phyloP scores from a whole-genome alignment of 2,113 vertebrate genomes.

The Mobula birostris region DNA sequence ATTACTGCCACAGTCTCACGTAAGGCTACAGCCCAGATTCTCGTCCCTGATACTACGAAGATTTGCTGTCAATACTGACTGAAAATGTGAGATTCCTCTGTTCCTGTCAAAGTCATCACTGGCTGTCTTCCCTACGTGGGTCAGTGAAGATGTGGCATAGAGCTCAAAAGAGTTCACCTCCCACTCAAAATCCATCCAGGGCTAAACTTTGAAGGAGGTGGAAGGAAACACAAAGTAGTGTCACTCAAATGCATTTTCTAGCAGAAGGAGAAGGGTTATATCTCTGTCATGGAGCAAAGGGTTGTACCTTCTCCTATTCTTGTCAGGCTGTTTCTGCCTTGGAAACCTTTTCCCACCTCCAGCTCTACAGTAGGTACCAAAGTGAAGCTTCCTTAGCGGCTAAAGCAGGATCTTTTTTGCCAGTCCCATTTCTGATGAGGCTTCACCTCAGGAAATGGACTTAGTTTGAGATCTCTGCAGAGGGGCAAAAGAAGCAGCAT shows the following conservation, averaged over 20 bases:
- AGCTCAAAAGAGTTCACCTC: neutral
- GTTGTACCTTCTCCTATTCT: neutral
- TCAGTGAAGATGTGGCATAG: neutral
- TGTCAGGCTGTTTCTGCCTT: neutral
- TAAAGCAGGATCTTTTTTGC: neutral
- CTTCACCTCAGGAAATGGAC: neutral
- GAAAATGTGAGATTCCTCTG: neutral
- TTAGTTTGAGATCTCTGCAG: neutral
- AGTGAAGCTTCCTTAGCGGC: neutral
- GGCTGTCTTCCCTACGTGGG: neutral
- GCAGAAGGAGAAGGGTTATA: neutral
- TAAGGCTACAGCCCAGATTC: neutral
- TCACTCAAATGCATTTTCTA: neutral
- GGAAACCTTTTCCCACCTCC: neutral
- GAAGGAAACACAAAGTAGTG: neutral
- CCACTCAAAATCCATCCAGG: neutral
- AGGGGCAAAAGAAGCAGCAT: neutral
- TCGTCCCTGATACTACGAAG: neutral
- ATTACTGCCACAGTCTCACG: neutral
- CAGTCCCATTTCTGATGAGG: neutral
- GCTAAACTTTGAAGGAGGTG: neutral
- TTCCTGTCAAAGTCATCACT: neutral
- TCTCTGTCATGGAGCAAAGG: neutral
- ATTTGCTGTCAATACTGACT: neutral
- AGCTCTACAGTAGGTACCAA: neutral